Evolutionary conservation across 1,140 invertebrate species (phyloP), one percentile per base, ranked within the genome.

Genomic region (Drosophila gunungcola): DNA sequence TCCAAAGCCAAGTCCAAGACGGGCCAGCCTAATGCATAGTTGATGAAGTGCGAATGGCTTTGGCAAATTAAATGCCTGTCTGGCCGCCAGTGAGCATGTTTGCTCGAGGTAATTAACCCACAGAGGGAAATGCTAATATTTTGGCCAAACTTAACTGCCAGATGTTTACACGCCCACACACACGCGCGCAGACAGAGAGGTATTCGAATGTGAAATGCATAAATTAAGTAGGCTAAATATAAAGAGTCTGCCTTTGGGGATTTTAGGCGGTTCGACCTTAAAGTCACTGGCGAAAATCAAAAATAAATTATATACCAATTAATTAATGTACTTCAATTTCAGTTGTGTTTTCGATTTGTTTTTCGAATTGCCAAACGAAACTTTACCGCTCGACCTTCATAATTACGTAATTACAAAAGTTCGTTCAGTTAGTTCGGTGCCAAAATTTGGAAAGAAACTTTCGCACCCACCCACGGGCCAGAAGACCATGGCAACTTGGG

Each of bases 381-480:
- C 80, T 86, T 79, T 60, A 43, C 32, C 64, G 73, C 63, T 56
- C 77, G 77, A 89, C 84, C 84, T 84, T 84, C 84, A 88, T 88
- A 88, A 89, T 88, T 88, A 88, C 80, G 63, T 89, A 88, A 88
- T 88, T 88, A 84, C 63, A 80, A 88, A 88, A 88, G 83, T 86
- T 86, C 62, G 45, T 36, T 53, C 62, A 64, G 69, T 72, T 72
- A 65, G 64, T 68, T 68, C 48, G 46, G 43, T 29, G 41, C 39
- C 45, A 61, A 76, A 80, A 72, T 68, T 74, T 7, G 48, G 48
- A 60, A 67, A 62, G 77, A 88, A 88, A 84, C 63, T 89, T 89
- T 70, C 36, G 62, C 68, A 57, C 43, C 65, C 68, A 25, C 42
- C 55, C 29, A 57, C 11, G 7, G 0, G 58, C 48, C 52, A 10